These are phyloP conservation scores for Catotricha subobsoleta DNA, from an alignment of 2,888 invertebrate species.

Conservation along the genomic window DNA sequence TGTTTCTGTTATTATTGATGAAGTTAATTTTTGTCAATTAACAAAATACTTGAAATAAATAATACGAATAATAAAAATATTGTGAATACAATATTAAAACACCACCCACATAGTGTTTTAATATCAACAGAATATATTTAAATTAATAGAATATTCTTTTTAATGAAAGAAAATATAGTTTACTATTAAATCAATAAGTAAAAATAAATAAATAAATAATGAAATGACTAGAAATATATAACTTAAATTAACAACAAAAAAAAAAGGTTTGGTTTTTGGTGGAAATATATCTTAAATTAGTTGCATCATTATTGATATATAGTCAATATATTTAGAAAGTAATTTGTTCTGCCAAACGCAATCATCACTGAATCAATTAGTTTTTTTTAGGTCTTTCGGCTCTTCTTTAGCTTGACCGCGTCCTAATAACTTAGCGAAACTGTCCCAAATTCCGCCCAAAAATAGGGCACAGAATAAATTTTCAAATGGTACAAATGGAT, in stretches of 20 bases:
- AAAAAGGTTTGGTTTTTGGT: not conserved
- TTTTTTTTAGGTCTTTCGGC: constrained; percentile 64
- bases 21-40: too few species aligned
- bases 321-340: not conserved
- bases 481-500: constrained; percentile 98
- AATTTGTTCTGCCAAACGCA: not conserved
- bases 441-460: constrained; percentile 98
- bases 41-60: too few species aligned
- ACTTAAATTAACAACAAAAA: not conserved
- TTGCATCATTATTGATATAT: too few species aligned
- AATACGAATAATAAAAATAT: constrained; percentile 4
- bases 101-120: constrained; percentile 5
- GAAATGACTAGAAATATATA: not conserved
- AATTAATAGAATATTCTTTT: not conserved
- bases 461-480: constrained; percentile 92
- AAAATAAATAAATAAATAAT: not conserved
- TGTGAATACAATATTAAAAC: constrained; percentile 6
- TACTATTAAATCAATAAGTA: not conserved
- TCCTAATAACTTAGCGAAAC: constrained; percentile 73
- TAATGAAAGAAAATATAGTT: not conserved
- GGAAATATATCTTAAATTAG: too few species aligned
- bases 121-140: constrained; percentile 7
- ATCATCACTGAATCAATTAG: constrained; percentile 37
- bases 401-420: constrained; percentile 68
- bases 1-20: too few species aligned